Evolutionary conservation across 2,888 invertebrate genomes (phyloP).

Genomic region (Hemaris fuciformis): DNA sequence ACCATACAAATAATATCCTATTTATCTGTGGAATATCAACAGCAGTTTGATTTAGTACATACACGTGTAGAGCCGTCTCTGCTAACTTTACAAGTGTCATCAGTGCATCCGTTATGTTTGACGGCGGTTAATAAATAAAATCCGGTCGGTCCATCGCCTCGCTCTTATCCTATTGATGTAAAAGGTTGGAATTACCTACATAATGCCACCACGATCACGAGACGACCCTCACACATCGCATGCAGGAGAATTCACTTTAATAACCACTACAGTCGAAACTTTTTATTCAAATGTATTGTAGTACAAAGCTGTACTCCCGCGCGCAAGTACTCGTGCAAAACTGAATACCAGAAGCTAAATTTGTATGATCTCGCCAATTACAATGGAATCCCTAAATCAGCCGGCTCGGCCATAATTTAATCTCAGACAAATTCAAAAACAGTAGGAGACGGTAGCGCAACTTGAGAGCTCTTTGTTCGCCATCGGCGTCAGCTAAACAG

Average conservation of each 20-base stretch:
- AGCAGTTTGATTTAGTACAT: neutral
- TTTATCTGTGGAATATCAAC: no score
- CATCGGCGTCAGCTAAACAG: conserved; percentile 78
- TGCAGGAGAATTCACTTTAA: neutral
- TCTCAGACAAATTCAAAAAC: conserved; percentile 78
- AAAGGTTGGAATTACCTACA: conserved; percentile 10
- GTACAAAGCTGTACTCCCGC: conserved; percentile 19
- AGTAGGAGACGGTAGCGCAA: conserved; percentile 79
- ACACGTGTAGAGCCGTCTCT: conserved; percentile 14
- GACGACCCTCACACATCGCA: neutral
- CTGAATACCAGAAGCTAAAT: conserved; percentile 54
- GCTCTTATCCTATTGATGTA: conserved; percentile 12
- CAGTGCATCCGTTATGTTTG: conserved; percentile 44
- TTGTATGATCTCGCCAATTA: conserved; percentile 68
- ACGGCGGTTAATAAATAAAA: conserved; percentile 49
- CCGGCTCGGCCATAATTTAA: conserved; percentile 70
- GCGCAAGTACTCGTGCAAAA: conserved; percentile 50
- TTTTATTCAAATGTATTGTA: neutral
- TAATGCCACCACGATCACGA: neutral
- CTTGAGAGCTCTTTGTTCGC: conserved; percentile 73
- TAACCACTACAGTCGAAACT: neutral
- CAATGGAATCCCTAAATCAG: conserved; percentile 75
- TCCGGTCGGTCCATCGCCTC: conserved; percentile 30
- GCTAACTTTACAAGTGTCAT: conserved; percentile 28
- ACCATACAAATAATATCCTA: no score